These are phyloP conservation scores for Brachionus calyciflorus DNA, from an alignment of 1,140 invertebrate genomes.

Conservation along the genomic window DNA sequence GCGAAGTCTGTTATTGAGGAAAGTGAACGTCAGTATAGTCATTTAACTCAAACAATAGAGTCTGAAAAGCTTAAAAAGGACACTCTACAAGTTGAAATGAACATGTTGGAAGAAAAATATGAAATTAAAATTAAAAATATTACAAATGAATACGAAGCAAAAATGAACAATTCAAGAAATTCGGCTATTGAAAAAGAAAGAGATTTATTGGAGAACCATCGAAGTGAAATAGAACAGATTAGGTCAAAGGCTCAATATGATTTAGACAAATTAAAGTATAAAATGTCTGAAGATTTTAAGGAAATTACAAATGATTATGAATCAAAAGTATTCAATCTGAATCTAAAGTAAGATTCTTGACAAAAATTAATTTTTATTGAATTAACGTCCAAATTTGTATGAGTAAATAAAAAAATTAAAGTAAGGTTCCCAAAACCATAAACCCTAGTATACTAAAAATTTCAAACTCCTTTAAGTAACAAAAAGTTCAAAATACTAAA, in stretches of 20 bases:
- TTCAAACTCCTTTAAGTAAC: too few species aligned
- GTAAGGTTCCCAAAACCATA: too few species aligned
- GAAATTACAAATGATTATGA: conserved; percentile 26
- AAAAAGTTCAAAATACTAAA: too few species aligned
- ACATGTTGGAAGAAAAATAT: conserved; percentile 42
- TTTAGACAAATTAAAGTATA: neutral
- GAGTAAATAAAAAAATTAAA: too few species aligned
- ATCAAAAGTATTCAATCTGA: neutral
- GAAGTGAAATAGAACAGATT: conserved; percentile 16
- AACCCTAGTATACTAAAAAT: too few species aligned
- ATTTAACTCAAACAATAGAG: conserved; percentile 7
- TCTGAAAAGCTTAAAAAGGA: conserved; percentile 29
- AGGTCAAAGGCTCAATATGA: conserved; percentile 6
- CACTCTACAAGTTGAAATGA: conserved; percentile 36
- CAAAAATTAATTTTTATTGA: too few species aligned
- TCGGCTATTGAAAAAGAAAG: neutral
- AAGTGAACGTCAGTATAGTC: conserved; percentile 13
- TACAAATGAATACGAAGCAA: neutral
- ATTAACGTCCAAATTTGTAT: too few species aligned
- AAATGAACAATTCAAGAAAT: neutral
- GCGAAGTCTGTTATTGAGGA: neutral
- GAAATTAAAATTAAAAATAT: conserved; percentile 13
- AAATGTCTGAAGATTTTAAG: conserved; percentile 5
- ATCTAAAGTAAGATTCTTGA: conserved; percentile 18
- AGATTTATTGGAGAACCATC: neutral